Evolutionary conservation across 2,113 vertebrate species (phyloP), one percentile per base, ranked within the genome.

Genomic region (Tychaedon coryphoeus): DNA sequence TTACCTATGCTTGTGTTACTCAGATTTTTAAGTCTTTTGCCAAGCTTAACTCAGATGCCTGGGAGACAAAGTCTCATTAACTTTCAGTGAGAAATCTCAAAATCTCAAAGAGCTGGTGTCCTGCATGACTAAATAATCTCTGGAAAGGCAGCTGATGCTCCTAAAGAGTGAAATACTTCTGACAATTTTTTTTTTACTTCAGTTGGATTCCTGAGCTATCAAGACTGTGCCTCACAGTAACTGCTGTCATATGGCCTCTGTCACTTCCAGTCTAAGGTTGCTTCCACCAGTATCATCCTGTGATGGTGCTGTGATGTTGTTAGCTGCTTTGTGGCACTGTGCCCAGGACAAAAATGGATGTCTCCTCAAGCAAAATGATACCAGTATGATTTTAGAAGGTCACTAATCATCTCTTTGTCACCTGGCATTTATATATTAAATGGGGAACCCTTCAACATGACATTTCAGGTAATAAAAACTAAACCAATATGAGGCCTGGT

Each of bases 351-450:
- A 83, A 95, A 86, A 62, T 33, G 62, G 43, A 28, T 0, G 2
- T 90, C 51, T 62, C 84, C 90, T 86, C 56, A 42, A 93, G 88
- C 20, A 56, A 71, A 94, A 88, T 71, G 74, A 60, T 70, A 77
- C 71, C 2, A 6, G 74, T 70, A 2, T 75, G 92, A 56, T 73
- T 90, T 92, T 58, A 90, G 94, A 95, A 95, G 78, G 74, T 97
- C 90, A 79, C 73, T 66, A 58, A 90, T 73, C 87, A 80, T 88
- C 90, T 74, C 74, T 91, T 70, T 86, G 93, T 56, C 88, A 93
- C 71, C 83, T 95, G 88, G 86, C 83, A 91, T 97, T 94, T 92
- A 92, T 93, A 53, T 80, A 48, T 92, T 53, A 77, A 95, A 71
- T 48, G 78, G 60, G 17, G 43, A 86, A 19, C 58, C 64, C 94